Evolutionary conservation across 2,113 vertebrate species (phyloP).

Genomic region (Protobothrops mucrosquamatus): DNA sequence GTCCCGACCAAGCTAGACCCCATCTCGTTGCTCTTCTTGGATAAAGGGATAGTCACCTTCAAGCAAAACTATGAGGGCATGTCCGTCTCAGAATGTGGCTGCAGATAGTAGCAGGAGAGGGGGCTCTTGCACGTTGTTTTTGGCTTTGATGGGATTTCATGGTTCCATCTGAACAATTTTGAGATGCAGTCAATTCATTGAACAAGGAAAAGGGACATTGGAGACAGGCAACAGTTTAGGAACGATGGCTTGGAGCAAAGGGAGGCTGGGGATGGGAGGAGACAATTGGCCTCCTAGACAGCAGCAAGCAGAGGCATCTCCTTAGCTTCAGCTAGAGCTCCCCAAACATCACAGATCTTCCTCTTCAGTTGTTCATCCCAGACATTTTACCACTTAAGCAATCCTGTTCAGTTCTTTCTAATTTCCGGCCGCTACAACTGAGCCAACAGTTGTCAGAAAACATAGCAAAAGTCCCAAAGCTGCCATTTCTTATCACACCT

Average conservation of each 20-base stretch:
- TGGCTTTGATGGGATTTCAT: conserved; percentile 67
- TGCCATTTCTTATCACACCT: neutral
- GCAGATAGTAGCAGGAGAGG: conserved; percentile 83
- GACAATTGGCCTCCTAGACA: neutral
- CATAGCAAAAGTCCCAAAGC: neutral
- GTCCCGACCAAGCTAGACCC: conserved; percentile 96
- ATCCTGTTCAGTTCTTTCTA: neutral
- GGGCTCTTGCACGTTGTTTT: neutral
- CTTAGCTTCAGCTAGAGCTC: neutral
- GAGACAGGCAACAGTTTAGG: conserved; percentile 48
- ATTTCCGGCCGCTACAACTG: neutral
- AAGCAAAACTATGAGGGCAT: conserved; percentile 98
- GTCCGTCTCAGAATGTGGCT: conserved; percentile 95
- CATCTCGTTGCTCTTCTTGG: conserved; percentile 94
- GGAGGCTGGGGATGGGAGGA: neutral
- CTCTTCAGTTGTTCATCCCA: neutral
- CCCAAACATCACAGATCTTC: neutral
- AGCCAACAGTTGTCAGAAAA: no score
- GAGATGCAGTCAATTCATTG: conserved; percentile 80
- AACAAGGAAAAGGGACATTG: conserved; percentile 65
- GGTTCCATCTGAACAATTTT: conserved; percentile 69
- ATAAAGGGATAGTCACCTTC: conserved; percentile 95
- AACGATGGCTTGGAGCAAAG: conserved; percentile 46
- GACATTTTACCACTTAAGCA: neutral
- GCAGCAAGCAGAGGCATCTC: neutral